These are phyloP conservation scores for Nyctibius bracteatus DNA, from an alignment of 2,113 vertebrate species.

Conservation along the genomic window DNA sequence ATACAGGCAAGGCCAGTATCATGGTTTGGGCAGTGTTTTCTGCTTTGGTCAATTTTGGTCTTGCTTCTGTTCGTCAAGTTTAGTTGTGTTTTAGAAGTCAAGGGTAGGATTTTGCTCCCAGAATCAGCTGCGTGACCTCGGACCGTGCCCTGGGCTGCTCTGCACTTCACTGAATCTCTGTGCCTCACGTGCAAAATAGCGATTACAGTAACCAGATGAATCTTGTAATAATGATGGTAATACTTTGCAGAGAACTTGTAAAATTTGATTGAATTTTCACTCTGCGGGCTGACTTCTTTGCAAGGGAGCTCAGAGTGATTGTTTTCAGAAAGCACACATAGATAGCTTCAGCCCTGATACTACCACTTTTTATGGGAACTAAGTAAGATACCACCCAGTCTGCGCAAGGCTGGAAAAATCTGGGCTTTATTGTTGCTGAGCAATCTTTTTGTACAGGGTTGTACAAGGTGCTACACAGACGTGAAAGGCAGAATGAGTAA, in stretches of 20 bases:
- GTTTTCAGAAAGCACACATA: background rate
- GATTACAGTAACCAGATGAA: background rate
- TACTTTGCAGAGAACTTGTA: background rate
- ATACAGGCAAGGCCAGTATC: background rate
- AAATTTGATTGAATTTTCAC: background rate
- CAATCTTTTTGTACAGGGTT: slow-evolving; percentile 19
- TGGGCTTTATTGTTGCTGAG: slow-evolving; percentile 21
- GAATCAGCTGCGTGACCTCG: background rate
- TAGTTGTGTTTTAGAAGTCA: background rate
- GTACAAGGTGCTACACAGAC: slow-evolving; percentile 5
- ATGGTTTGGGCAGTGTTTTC: background rate
- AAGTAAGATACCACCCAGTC: background rate
- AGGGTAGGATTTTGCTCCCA: background rate
- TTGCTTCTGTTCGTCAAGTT: background rate
- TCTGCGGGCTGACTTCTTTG: background rate
- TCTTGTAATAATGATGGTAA: background rate
- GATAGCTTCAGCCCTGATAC: background rate
- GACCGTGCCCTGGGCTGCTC: background rate
- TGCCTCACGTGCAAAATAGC: background rate
- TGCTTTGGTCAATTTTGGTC: background rate
- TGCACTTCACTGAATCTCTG: background rate
- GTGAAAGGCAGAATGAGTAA: slow-evolving; percentile 34
- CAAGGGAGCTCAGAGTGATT: background rate
- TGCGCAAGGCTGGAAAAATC: background rate
- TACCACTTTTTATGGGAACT: background rate